Base-by-base conservation (phyloP, 2,888 invertebrate genomes). In the Diarsia dahlii region DNA sequence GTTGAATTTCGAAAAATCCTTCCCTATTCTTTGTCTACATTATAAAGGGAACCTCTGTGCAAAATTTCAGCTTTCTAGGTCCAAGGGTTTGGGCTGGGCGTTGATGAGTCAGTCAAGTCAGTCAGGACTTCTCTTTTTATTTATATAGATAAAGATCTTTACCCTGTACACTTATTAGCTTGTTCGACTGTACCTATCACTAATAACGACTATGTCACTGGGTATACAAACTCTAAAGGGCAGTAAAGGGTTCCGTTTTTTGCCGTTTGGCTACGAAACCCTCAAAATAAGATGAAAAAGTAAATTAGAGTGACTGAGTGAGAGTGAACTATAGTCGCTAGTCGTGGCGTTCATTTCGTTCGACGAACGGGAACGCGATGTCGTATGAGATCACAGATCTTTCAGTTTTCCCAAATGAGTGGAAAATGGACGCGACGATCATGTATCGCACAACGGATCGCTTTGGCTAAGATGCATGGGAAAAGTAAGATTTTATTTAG, bases 181-280 rank as follows among this genome's bases (percentile, higher is more conserved):
- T n/a, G n/a, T n/a, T n/a, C n/a, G n/a, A n/a, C n/a, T n/a, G n/a
- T n/a, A n/a, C n/a, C n/a, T n/a, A n/a, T 75, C 60, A 74, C 67
- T 39, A 50, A 60, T 13, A 75, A n/a, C n/a, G n/a, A n/a, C n/a
- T 34, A 52, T 45, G 46, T 67, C 45, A 70, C 10, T 6, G 34
- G 10, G 20, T 62, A 13, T 65, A 58, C 50, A 52, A 18, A 34
- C 28, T 58, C 0, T 58, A 18, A 3, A n/a, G n/a, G n/a, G n/a
- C n/a, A n/a, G n/a, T n/a, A n/a, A n/a, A n/a, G 9, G 58, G 28
- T 34, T 58, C 15, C 9, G 28, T 34, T 9, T 18, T 18, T 15
- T 28, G 28, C 18, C 58, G 18, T 9, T 58, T 28, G 28, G 58
- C 28, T 60, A 60, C 18, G 9, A 13, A 60, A 60, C 28, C 18